These are phyloP conservation scores for Cataglyphis rosenhaueri DNA, from an alignment of 2,888 invertebrate genomes.

Conservation along the genomic window DNA sequence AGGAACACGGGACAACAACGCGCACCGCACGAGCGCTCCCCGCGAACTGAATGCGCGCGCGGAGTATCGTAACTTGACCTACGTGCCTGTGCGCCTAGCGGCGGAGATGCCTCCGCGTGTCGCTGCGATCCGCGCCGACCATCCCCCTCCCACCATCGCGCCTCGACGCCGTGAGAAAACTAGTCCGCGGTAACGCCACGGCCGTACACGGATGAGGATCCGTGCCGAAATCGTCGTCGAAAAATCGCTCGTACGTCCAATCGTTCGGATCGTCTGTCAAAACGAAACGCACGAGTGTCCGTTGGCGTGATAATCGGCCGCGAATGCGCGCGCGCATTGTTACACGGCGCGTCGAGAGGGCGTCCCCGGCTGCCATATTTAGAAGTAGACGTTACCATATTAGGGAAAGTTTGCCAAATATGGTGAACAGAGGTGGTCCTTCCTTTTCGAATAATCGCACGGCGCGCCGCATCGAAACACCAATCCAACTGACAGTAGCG, in stretches of 20 bases:
- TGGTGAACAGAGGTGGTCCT: constrained; percentile 93
- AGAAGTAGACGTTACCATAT: constrained; percentile 93
- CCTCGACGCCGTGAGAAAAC: constrained; percentile 75
- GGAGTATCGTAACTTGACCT: constrained; percentile 86
- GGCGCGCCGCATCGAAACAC: constrained; percentile 83
- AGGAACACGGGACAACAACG: constrained; percentile 77
- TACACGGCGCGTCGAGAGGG: constrained; percentile 87
- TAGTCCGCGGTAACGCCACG: constrained; percentile 70
- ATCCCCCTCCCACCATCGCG: constrained; percentile 68
- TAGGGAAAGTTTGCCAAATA: constrained; percentile 93
- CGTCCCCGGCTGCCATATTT: constrained; percentile 92
- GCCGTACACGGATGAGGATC: constrained; percentile 17
- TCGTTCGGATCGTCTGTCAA: background rate
- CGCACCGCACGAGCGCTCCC: constrained; percentile 82
- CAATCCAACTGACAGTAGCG: constrained; percentile 84
- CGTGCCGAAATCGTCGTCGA: constrained; percentile 17
- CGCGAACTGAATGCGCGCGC: constrained; percentile 81
- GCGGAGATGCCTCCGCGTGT: constrained; percentile 75
- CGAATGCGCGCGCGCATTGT: constrained; percentile 71
- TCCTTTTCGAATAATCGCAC: constrained; percentile 84
- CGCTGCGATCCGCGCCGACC: constrained; percentile 53
- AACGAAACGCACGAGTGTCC: background rate
- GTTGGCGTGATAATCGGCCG: constrained; percentile 52
- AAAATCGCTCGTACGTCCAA: constrained; percentile 49
- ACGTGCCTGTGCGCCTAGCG: constrained; percentile 76